phyloP scores from a whole-genome alignment of 2,888 invertebrate genomes.

The Galerucella calmariensis region DNA sequence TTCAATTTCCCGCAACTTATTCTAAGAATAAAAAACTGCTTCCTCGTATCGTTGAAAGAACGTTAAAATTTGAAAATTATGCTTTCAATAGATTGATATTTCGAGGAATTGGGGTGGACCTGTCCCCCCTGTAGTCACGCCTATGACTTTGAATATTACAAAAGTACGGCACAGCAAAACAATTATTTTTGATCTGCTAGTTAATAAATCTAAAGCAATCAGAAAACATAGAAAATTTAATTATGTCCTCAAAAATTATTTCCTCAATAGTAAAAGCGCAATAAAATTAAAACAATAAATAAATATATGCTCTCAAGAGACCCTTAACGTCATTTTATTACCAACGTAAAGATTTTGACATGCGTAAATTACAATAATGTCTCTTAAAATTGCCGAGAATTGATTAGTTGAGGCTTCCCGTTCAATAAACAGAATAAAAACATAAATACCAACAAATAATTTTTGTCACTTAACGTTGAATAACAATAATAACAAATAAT shows the following conservation, averaged over 20 bases:
- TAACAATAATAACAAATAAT: no score
- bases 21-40: no score
- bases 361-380: not conserved
- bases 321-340: not conserved
- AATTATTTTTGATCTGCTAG: not conserved
- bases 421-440: not conserved
- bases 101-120: no score
- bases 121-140: no score
- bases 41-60: no score
- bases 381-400: not conserved
- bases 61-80: no score
- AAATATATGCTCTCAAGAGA: not conserved
- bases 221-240: not conserved
- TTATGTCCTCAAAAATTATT: conserved; percentile 14
- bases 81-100: no score
- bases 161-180: not conserved
- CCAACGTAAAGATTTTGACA: not conserved
- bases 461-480: no score
- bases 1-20: no score
- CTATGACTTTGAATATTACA: not conserved
- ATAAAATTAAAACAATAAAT: conserved; percentile 16
- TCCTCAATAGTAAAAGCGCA: conserved; percentile 11
- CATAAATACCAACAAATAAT: no score
- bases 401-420: not conserved
- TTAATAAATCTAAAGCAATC: not conserved